Base-by-base conservation (phyloP, 2,888 invertebrate species). In the Eupithecia abbreviata region DNA sequence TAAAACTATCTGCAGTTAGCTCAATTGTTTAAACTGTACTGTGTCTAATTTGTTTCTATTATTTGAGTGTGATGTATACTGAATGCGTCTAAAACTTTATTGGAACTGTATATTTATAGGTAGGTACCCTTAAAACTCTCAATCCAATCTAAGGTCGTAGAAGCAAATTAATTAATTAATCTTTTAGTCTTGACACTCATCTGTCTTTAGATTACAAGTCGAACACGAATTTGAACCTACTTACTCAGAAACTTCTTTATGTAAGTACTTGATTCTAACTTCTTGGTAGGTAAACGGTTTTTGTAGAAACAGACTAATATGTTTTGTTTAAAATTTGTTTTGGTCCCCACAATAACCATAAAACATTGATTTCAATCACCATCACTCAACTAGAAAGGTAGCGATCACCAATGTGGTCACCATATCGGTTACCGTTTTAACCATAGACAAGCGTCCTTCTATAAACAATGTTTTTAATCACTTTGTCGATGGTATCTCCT, bases 391-490 rank as follows among this genome's bases (percentile, higher is more conserved):
- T 41, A 49, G 18, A 71, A 68, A 71, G 42, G 41, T 69, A 69
- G 47, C 69, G 68, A 58, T 43, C 71, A 41, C 30, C 80, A 83
- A 84, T 82, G 86, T 85, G 90, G 90, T 88, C 89, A 90, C 85
- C 84, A 83, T 42, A 47, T 88, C 88, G 30, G 30, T 30, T 1
- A 1, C 30, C 30, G 30, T 30, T 90, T 88, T 88, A 4, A 62
- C 81, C 80, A 81, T 80, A 80, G 79, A 76, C 84, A 76, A 82
- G 83, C 51, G 47, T 82, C 81, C 79, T 76, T 79, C 84, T 74
- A 83, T 90, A 91, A 92, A 93, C 89, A 90, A 88, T 85, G 86
- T 87, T 88, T 90, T 91, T 92, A 90, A 92, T 91, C 85, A 85
- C 75, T 75, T 82, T 78, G 82, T 80, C 78, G 93, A 93, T 93